These are phyloP conservation scores for Microcebus lehilahytsara DNA, from an alignment of 2,113 vertebrate species.

Conservation along the genomic window DNA sequence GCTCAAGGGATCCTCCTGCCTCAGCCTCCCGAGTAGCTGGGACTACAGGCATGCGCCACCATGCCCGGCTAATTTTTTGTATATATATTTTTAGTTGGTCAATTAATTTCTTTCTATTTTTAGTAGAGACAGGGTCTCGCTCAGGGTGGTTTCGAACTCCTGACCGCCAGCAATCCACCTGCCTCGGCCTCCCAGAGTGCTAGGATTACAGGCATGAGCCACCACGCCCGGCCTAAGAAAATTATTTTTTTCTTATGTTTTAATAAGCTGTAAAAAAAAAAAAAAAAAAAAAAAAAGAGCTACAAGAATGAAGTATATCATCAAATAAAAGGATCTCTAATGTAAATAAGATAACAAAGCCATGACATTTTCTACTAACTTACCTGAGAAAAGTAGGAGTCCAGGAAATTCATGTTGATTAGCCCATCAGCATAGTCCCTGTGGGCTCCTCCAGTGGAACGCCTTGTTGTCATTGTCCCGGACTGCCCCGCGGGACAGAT, in stretches of 20 bases:
- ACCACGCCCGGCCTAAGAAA: too few relatives aligned
- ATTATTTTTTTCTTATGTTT: background rate
- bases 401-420: slow-evolving; percentile 68
- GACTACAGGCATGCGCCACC: too few relatives aligned
- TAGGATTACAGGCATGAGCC: too few relatives aligned
- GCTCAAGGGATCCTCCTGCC: too few relatives aligned
- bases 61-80: too few relatives aligned
- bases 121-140: too few relatives aligned
- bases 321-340: background rate
- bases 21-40: too few relatives aligned
- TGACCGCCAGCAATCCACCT: too few relatives aligned
- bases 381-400: slow-evolving; percentile 77
- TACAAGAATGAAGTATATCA: background rate
- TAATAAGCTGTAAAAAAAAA: background rate
- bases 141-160: too few relatives aligned
- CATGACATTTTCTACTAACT: background rate
- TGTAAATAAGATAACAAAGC: background rate
- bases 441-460: slow-evolving; percentile 56
- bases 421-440: slow-evolving; percentile 44
- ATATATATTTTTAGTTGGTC: too few relatives aligned
- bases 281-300: background rate
- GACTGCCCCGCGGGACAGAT: background rate
- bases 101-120: too few relatives aligned
- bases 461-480: slow-evolving; percentile 53
- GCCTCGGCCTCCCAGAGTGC: too few relatives aligned